Evolutionary conservation across 1,140 invertebrate genomes (phyloP), one percentile per base, ranked within the genome.

Genomic region (Hestina assimilis): DNA sequence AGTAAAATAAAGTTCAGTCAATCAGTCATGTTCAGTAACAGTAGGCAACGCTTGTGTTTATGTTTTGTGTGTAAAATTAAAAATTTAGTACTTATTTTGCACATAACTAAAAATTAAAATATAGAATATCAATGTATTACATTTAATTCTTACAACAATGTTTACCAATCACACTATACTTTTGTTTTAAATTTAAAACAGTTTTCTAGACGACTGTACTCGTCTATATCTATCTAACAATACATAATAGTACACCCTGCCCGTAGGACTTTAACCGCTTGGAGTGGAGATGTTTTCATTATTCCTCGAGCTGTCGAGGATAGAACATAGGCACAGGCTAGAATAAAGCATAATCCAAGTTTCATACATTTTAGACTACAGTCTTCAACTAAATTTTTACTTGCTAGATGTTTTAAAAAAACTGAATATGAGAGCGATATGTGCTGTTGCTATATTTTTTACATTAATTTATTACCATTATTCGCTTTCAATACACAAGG

Each of bases 381-480:
- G n/a, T n/a, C n/a, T n/a, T n/a, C n/a, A n/a, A n/a, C n/a, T n/a
- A n/a, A n/a, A n/a, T n/a, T n/a, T n/a, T n/a, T n/a, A n/a, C n/a
- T n/a, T n/a, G n/a, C n/a, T n/a, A n/a, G n/a, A n/a, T n/a, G n/a
- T n/a, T 14, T 35, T 8, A 15, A 35, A 35, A 38, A 54, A 20
- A 26, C 14, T 4, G 6, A 55, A 15, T 2, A 55, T 55, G 52
- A 46, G 31, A 15, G 12, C n/a, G 11, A 45, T 38, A 24, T 55
- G 23, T 43, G 12, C 40, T 24, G 8, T 40, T 2, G 19, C 21
- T 29, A 31, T 58, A 51, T 31, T 65, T 31, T 50, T 35, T 14
- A 47, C 40, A 7, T 60, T 76, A 19, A 64, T 76, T 52, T 67
- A 46, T 66, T 71, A 54, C 2, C 53, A 68, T 69, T 66, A 57